Evolutionary conservation across 2,797 vertebrate species (phyloP).

Genomic region (Parotocinclus haroldoi): DNA sequence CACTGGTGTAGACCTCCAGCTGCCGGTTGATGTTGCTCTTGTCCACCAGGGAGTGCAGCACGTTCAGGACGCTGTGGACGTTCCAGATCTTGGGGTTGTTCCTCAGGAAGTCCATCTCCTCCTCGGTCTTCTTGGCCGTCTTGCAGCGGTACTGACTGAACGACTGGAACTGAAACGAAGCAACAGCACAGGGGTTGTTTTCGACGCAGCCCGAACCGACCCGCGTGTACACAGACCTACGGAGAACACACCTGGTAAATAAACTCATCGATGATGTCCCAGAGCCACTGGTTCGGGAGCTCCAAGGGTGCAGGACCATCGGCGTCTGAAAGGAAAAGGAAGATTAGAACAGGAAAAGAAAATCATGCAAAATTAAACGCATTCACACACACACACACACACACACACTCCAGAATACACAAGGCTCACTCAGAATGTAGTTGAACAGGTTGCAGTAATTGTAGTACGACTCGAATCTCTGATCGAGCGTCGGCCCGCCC

Average conservation of each 20-base stretch:
- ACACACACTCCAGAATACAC: background rate
- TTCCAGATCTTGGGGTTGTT: slow-evolving; percentile 99
- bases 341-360: background rate
- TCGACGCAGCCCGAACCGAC: no score
- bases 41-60: slow-evolving; percentile 94
- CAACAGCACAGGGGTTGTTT: background rate
- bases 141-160: slow-evolving; percentile 99
- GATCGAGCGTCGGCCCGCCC: slow-evolving; percentile 94
- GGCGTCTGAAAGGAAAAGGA: slow-evolving; percentile 74
- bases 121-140: slow-evolving; percentile 94
- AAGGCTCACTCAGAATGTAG: slow-evolving; percentile 94
- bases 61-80: slow-evolving; percentile 96
- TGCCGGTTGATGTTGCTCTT: slow-evolving; percentile 98
- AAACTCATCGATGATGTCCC: slow-evolving; percentile 99
- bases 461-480: slow-evolving; percentile 98
- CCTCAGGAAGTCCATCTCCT: slow-evolving; percentile 95
- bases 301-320: slow-evolving; percentile 96
- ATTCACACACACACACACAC: no score
- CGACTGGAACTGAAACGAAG: slow-evolving; percentile 87
- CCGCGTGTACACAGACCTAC: no score
- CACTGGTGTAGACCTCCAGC: slow-evolving; percentile 97
- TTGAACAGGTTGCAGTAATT: slow-evolving; percentile 99
- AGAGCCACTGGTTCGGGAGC: slow-evolving; percentile 97
- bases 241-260: slow-evolving; percentile 86
- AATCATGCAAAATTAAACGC: no score